Evolutionary conservation across 2,888 invertebrate species (phyloP).

Genomic region (Perdita meconis): DNA sequence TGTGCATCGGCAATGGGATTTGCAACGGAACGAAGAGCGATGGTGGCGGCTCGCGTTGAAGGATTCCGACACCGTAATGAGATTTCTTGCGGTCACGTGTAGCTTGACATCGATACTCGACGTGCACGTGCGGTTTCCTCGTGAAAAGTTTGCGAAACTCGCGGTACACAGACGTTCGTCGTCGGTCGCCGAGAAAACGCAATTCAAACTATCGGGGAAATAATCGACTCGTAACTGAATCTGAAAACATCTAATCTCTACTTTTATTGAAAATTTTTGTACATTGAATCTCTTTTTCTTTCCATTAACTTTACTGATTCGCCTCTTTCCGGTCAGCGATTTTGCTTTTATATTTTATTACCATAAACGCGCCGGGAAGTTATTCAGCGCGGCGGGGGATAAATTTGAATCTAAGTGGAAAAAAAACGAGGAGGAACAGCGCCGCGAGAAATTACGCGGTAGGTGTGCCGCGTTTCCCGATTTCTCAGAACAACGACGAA

Average conservation of each 20-base stretch:
- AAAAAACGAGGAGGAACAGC: background rate
- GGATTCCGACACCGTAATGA: slow-evolving; percentile 33
- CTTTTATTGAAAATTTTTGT: too few relatives aligned
- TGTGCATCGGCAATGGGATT: slow-evolving; percentile 9
- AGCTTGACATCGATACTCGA: background rate
- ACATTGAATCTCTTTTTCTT: too few relatives aligned
- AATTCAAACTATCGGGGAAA: slow-evolving; percentile 13
- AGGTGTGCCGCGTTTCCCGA: background rate
- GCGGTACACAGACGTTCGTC: background rate
- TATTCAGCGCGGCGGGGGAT: background rate
- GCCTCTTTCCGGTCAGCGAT: too few relatives aligned
- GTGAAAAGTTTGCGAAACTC: background rate
- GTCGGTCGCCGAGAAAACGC: background rate
- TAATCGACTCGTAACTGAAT: background rate
- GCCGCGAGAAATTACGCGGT: background rate
- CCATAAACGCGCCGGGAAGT: background rate
- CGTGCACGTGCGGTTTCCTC: slow-evolving; percentile 5
- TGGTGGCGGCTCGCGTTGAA: background rate
- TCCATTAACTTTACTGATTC: too few relatives aligned
- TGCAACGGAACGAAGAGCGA: slow-evolving; percentile 1
- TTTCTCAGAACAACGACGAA: background rate
- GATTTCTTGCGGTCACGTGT: slow-evolving; percentile 29
- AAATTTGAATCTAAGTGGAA: background rate
- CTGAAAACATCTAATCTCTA: background rate
- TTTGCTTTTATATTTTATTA: too few relatives aligned